These are phyloP conservation scores for Teleogryllus occipitalis DNA, from an alignment of 1,140 invertebrate species.

Conservation along the genomic window DNA sequence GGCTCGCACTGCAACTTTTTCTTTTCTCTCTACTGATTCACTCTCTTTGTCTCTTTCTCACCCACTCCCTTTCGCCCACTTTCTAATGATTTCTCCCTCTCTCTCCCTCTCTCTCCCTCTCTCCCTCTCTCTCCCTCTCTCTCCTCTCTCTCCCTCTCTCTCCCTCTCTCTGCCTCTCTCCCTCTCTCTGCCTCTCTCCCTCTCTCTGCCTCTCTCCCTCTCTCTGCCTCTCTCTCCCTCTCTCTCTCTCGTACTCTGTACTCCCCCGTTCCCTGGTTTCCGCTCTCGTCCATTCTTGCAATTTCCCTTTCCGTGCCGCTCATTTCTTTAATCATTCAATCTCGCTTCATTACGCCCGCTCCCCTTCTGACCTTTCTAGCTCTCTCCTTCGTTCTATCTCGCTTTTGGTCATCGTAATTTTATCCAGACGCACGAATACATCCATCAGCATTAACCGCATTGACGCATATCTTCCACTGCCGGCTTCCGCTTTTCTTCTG, in stretches of 20 bases:
- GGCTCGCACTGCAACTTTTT: neutral
- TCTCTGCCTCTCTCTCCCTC: neutral
- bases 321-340: neutral
- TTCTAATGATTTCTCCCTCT: neutral
- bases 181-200: neutral
- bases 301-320: neutral
- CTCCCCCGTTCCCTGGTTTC: neutral
- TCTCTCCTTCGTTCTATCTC: neutral
- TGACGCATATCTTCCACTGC: too few species aligned
- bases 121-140: neutral
- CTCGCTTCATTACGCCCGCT: neutral
- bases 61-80: neutral
- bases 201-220: neutral
- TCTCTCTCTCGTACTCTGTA: neutral
- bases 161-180: neutral
- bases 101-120: neutral
- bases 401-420: neutral
- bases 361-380: neutral
- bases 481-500: too few species aligned
- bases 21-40: neutral
- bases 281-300: neutral
- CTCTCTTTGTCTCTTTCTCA: neutral
- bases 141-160: neutral
- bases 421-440: too few species aligned
- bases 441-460: too few species aligned